Conservation (phyloP, 2,888 invertebrate genomes). For the Meteorus cinctellus region DNA sequence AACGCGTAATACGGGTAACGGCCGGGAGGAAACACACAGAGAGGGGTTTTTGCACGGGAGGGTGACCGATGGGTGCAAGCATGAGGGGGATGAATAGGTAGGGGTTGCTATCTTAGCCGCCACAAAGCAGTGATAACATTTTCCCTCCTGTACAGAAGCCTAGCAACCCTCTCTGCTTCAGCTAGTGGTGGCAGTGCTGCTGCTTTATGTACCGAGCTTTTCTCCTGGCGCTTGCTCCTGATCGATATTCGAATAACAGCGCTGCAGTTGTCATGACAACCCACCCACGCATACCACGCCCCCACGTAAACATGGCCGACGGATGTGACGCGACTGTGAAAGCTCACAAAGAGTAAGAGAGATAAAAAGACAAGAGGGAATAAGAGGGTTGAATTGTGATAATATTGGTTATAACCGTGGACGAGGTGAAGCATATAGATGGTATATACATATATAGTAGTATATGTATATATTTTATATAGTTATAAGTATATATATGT, state of each 20-base stretch:
- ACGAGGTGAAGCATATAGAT: constrained; percentile 61
- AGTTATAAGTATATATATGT: constrained; percentile 48
- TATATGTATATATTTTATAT: neutral
- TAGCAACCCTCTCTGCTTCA: constrained; percentile 67
- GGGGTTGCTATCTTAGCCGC: constrained; percentile 73
- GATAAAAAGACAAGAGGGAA: constrained; percentile 38
- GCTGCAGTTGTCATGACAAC: constrained; percentile 54
- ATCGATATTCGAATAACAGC: constrained; percentile 55
- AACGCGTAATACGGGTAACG: constrained; percentile 45
- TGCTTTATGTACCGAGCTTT: neutral
- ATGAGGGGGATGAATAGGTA: constrained; percentile 47
- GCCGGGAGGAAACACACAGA: constrained; percentile 37
- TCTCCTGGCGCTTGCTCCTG: constrained; percentile 38
- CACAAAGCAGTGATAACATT: constrained; percentile 74
- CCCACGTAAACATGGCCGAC: constrained; percentile 70
- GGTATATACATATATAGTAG: neutral
- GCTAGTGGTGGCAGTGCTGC: constrained; percentile 20
- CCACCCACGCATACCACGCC: constrained; percentile 64
- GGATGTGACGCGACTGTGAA: constrained; percentile 26
- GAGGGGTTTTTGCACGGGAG: constrained; percentile 11
- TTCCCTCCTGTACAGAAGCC: constrained; percentile 72
- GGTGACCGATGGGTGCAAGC: constrained; percentile 21
- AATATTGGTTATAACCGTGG: constrained; percentile 69
- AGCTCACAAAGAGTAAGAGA: constrained; percentile 3
- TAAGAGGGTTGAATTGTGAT: constrained; percentile 69